Base-by-base conservation (phyloP, 2,888 invertebrate species). In the Fragum sueziense region DNA sequence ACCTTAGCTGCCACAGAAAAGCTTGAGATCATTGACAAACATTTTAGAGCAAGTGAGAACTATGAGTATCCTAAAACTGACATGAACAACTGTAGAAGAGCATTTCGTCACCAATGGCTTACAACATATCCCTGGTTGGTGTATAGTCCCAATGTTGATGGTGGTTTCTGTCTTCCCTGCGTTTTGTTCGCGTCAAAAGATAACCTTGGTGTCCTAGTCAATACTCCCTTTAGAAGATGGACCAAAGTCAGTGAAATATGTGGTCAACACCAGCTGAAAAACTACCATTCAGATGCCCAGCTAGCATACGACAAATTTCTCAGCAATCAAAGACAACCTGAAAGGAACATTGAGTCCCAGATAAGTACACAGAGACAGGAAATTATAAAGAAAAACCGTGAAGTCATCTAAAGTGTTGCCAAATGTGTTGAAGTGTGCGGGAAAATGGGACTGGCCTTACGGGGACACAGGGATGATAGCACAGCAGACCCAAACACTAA, bases 351-450 rank as follows among this genome's bases (percentile, higher is more conserved):
- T 31, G 37, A 67, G 25, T 67, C 33, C 14, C 67, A 67, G 11
- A 67, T 67, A 34, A 67, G 41, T 67, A 37, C 37, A n/a, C 37
- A 33, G 25, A 67, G 33, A 34, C 33, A 31, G 37, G 37, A 34
- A 37, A 33, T 34, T 6, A 67, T 67, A 37, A 67, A 34, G 11
- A 6, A 67, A 22, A 67, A 31, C 20, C 14, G 37, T 9, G 67
- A 67, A 67, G 67, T 67, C 34, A 67, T 67, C 4, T n/a, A 67
- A 22, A 67, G 37, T 34, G 67, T 67, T 20, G 14, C 67, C 25
- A 67, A 67, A 67, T 67, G 67, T 67, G 41, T 31, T 34, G 67
- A 67, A 37, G 67, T 67, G 67, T 67, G 67, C 37, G 67, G 33
- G 3, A 67, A 67, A 67, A 67, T 67, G 67, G 67, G 67, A 67